These are phyloP conservation scores for Drosophila atripex DNA, from an alignment of 2,888 invertebrate genomes.

Conservation along the genomic window DNA sequence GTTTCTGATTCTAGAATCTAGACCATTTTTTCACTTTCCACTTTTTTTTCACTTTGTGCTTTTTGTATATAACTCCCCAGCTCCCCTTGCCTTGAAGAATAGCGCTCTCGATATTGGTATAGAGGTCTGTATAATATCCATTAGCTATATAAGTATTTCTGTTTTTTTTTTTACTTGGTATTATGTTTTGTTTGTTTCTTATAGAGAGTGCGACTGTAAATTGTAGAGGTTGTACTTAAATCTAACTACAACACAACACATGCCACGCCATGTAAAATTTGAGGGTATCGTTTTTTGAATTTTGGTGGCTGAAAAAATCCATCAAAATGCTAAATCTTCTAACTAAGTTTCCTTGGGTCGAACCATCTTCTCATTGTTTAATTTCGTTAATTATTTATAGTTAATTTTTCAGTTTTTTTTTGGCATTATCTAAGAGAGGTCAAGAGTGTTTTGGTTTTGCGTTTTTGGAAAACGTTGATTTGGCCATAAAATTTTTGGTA, in stretches of 20 bases:
- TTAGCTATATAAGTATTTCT: slow-evolving; percentile 38
- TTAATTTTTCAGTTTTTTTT: slow-evolving; percentile 28
- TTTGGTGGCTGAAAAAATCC: slow-evolving; percentile 64
- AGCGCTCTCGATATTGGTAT: slow-evolving; percentile 60
- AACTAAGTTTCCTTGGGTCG: slow-evolving; percentile 49
- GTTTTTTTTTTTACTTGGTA: too few relatives aligned
- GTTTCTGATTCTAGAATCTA: slow-evolving; percentile 3
- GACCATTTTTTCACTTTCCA: too few relatives aligned
- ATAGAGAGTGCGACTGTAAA: slow-evolving; percentile 56
- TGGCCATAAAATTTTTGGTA: slow-evolving; percentile 60
- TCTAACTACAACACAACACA: slow-evolving; percentile 57
- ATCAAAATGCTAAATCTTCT: slow-evolving; percentile 51
- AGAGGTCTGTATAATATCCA: slow-evolving; percentile 48
- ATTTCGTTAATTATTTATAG: slow-evolving; percentile 1
- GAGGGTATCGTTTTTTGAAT: slow-evolving; percentile 15
- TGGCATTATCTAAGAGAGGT: slow-evolving; percentile 65
- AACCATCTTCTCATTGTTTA: slow-evolving; percentile 4
- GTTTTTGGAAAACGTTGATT: slow-evolving; percentile 76
- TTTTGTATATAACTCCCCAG: slow-evolving; percentile 41
- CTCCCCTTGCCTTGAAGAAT: slow-evolving; percentile 54
- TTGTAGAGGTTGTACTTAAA: slow-evolving; percentile 57
- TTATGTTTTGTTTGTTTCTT: slow-evolving; percentile 2
- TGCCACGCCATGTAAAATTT: slow-evolving; percentile 50
- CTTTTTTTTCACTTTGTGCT: slow-evolving; percentile 33
- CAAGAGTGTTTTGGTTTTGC: slow-evolving; percentile 55